Base-by-base conservation (phyloP, 2,797 vertebrate genomes). In the Gadopsis bispinosus region DNA sequence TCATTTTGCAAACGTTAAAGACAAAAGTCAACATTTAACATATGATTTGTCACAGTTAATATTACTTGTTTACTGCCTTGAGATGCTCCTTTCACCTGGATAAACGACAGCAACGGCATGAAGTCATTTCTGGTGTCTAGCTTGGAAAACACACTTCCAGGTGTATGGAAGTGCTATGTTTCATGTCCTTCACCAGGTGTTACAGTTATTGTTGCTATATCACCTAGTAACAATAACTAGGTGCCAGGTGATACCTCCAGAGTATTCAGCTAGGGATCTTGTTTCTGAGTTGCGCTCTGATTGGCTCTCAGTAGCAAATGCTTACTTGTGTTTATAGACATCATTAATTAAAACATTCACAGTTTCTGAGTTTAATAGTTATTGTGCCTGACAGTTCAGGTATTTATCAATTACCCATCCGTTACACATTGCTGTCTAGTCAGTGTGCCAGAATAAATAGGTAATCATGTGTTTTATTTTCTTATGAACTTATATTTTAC, bases 201-300 rank as follows among this genome's bases (percentile, higher is more conserved):
- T 69, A 22, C 22, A 63, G 55, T 22, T 16, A 19, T 6, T 62
- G 88, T 90, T 91, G 87, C 26, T 26, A 26, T 26, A 26, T 26
- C 26, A 26, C 26, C 26, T 26, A 26, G 26, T 26, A 26, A 26
- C 26, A 26, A 26, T 26, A 26, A 26, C 26, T 26, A 26, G 26
- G 26, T 26, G 26, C 90, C 77, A 68, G 76, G 90, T 56, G 79
- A 87, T 71, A 67, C 55, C 77, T 82, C 58, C 37, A 47, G 79
- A 70, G 63, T 73, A 50, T 86, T 84, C 17, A 77, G 20, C 77
- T 10, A 13, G 62, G 78, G 85, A 85, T 88, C 86, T 66, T 29
- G 72, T 91, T 89, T 86, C 85, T 73, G 33, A 67, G 43, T 10
- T 35, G 6, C 59, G 50, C 12, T 54, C 20, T 82, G 77, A 37